phyloP scores from a whole-genome alignment of 2,888 invertebrate species.

The Oegoconia quadripuncta region DNA sequence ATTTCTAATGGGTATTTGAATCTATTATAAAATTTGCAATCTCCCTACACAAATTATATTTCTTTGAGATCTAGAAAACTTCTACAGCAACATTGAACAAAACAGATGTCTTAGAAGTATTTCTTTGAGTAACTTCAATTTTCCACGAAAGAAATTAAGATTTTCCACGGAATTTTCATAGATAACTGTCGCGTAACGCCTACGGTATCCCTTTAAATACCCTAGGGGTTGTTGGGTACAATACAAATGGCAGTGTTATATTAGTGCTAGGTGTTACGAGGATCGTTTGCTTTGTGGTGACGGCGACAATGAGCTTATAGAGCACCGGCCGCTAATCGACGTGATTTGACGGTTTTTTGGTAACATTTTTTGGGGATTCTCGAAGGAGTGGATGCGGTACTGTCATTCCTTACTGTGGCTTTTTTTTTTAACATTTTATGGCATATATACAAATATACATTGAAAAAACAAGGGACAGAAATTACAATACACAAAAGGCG shows the following conservation, averaged over 20 bases:
- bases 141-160: constrained; percentile 20
- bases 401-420: constrained; percentile 9
- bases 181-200: constrained; percentile 52
- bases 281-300: constrained; percentile 59
- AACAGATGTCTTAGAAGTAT: no score
- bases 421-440: no score
- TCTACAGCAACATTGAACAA: no score
- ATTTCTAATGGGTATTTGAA: no score
- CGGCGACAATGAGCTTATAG: constrained; percentile 62
- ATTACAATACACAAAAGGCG: no score
- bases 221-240: constrained; percentile 47
- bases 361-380: constrained; percentile 24
- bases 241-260: constrained; percentile 56
- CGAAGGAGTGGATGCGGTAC: constrained; percentile 29
- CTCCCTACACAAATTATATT: no score
- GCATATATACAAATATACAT: no score
- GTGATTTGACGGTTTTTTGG: constrained; percentile 67
- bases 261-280: constrained; percentile 65
- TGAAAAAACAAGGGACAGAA: no score
- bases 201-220: constrained; percentile 59
- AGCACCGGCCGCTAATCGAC: constrained; percentile 73
- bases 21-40: no score
- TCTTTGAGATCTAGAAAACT: no score
- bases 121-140: background rate
- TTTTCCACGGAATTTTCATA: constrained; percentile 50